Conservation (phyloP, 2,888 invertebrate genomes). For the Polydrusus cervinus region DNA sequence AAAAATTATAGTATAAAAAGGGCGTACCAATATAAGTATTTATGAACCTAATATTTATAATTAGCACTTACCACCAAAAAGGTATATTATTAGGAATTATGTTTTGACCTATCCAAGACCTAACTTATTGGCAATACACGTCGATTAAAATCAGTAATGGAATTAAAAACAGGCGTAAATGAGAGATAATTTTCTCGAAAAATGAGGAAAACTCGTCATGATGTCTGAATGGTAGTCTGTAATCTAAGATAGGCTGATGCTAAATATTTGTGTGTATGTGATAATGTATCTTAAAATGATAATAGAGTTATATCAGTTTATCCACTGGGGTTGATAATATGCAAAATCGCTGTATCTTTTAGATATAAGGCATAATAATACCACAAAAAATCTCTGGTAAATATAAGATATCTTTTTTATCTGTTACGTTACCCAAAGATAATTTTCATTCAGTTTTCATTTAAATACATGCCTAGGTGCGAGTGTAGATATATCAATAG, state of each 20-base stretch:
- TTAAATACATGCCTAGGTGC: conserved; percentile 3
- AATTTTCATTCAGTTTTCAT: conserved; percentile 59
- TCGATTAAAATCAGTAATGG: not conserved
- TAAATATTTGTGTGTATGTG: conserved; percentile 55
- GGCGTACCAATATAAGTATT: no score
- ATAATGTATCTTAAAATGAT: conserved; percentile 62
- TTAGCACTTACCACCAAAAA: conserved; percentile 1
- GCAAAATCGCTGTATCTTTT: conserved; percentile 59
- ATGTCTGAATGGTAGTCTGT: conserved; percentile 63
- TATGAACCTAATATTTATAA: not conserved
- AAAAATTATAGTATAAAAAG: no score
- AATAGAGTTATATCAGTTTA: conserved; percentile 61
- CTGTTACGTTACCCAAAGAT: conserved; percentile 62
- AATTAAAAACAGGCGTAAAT: conserved; percentile 24
- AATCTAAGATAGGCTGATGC: conserved; percentile 70
- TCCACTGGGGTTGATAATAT: conserved; percentile 63
- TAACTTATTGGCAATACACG: not conserved
- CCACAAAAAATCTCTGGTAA: conserved; percentile 65
- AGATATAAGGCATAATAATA: conserved; percentile 60
- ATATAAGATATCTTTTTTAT: conserved; percentile 66
- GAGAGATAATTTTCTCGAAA: conserved; percentile 53
- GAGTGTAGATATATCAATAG: conserved; percentile 21
- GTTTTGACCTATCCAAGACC: conserved; percentile 3
- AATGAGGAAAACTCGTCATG: conserved; percentile 55
- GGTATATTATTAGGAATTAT: not conserved